Evolutionary conservation across 1,140 invertebrate genomes (phyloP), one percentile per base, ranked within the genome.

Genomic region (Lepidurus arcticus): DNA sequence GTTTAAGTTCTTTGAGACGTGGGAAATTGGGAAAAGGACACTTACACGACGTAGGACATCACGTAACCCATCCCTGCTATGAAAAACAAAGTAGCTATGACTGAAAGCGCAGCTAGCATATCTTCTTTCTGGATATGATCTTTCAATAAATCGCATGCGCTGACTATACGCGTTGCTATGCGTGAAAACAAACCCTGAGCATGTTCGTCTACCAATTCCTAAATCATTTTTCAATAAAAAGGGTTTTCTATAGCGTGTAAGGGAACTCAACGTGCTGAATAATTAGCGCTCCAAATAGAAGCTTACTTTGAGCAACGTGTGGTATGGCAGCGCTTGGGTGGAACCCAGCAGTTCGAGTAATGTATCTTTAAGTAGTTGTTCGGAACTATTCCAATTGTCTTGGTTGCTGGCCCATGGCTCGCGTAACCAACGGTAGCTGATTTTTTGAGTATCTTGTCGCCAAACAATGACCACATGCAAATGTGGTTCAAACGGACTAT

Each of bases 401-500:
- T 89, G 88, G 75, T 86, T 84, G 78, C 86, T 81, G 44, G 83
- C 83, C 11, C 83, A 80, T 42, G 85, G 83, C 34, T 88, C 83
- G 84, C 84, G 85, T 5, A 95, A 84, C 95, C 96, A 98, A 83
- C 97, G 94, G 83, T 96, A 98, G 83, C 93, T 94, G n/a, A 97
- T 86, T 78, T 92, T 90, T 26, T 90, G 90, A 21, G 90, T 88
- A 84, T 96, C 94, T 73, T 92, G 88, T 24, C 95, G 88, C 94
- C 95, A 98, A 79, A 98, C 90, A 44, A 98, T 91, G 0, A 95
- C 94, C 73, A 94, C 89, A 65, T 91, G 89, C 73, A 92, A 84
- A 43, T 91, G 65, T 26, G 78, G 16, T 13, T 78, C 78, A 34
- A 74, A 34, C 7, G 78, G 73, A 45, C 73, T 75, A 11, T 87